Base-by-base conservation (phyloP, 2,113 vertebrate genomes). In the Callithrix jacchus region DNA sequence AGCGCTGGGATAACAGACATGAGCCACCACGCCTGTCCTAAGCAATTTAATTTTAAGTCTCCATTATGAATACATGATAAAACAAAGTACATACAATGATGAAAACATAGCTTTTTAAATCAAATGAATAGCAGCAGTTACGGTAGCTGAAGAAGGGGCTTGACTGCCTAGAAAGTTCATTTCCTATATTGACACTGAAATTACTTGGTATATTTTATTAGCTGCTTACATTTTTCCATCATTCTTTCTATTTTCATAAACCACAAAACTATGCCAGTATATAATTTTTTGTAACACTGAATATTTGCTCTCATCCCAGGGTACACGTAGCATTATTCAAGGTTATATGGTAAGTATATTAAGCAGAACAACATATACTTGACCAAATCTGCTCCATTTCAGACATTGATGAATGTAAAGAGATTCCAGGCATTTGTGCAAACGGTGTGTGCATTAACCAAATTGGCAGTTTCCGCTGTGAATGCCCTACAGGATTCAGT, bases 401-500 rank as follows among this genome's bases (percentile, higher is more conserved):
- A 99, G 99, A 99, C 98, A 99, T 99, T 89, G 98, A 99, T 81
- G 99, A 99, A 97, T 99, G 99, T 96, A 99, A 98, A 91, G 99
- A 99, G 96, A 99, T 99, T 90, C 99, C 99, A 85, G 99, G 99
- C 68, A 99, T 99, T 85, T 99, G 99, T 97, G 98, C 99, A 88
- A 99, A 99, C 14, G 99, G 99, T 14, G 98, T 99, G 89, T 99
- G 99, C 97, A 99, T 99, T 94, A 99, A 99, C 98, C 99, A 99
- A 96, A 98, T 99, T 30, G 99, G 99, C 95, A 99, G 99, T 94
- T 99, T 99, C 98, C 99, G 98, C 92, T 99, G 99, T 56, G 99
- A 99, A 94, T 99, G 99, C 84, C 99, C 99, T 12, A 98, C 99
- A 64, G 99, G 99, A 91, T 99, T 99, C 98, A 99, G 98, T 96